Evolutionary conservation across 1,140 invertebrate genomes (phyloP).

Genomic region (Vanessa tameamea): DNA sequence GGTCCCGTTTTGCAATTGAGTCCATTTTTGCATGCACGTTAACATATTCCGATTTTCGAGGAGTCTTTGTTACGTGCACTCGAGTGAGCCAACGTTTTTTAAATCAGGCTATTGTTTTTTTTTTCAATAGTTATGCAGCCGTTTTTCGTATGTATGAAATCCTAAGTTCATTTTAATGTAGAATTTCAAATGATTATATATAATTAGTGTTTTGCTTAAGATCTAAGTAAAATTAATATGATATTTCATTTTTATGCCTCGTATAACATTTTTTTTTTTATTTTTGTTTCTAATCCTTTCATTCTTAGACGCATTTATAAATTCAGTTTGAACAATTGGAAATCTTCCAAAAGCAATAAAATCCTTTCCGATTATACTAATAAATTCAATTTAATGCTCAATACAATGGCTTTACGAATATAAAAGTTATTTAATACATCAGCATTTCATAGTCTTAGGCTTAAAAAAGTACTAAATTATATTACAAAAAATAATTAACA

Average conservation of each 20-base stretch:
- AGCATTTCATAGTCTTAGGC: neutral
- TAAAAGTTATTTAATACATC: constrained; percentile 24
- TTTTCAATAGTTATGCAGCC: constrained; percentile 27
- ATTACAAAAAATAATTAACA: neutral
- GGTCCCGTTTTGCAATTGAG: neutral
- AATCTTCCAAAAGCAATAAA: constrained; percentile 20
- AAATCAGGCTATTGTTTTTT: constrained; percentile 29
- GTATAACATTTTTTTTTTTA: neutral
- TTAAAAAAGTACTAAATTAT: neutral
- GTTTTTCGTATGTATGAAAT: neutral
- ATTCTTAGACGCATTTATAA: constrained; percentile 9
- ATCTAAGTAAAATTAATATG: neutral
- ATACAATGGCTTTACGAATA: constrained; percentile 9
- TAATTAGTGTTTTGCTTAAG: too few relatives aligned
- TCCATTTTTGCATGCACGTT: neutral
- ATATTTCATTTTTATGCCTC: neutral
- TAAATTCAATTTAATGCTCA: constrained; percentile 26
- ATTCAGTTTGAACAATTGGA: constrained; percentile 16
- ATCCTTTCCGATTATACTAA: constrained; percentile 20
- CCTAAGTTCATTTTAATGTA: neutral
- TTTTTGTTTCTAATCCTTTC: constrained; percentile 5
- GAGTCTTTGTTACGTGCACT: constrained; percentile 31
- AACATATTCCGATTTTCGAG: constrained; percentile 25
- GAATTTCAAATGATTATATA: neutral
- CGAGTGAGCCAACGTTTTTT: constrained; percentile 29